Evolutionary conservation across 2,888 invertebrate genomes (phyloP), one percentile per base, ranked within the genome.

Genomic region (Torymus tubicola): DNA sequence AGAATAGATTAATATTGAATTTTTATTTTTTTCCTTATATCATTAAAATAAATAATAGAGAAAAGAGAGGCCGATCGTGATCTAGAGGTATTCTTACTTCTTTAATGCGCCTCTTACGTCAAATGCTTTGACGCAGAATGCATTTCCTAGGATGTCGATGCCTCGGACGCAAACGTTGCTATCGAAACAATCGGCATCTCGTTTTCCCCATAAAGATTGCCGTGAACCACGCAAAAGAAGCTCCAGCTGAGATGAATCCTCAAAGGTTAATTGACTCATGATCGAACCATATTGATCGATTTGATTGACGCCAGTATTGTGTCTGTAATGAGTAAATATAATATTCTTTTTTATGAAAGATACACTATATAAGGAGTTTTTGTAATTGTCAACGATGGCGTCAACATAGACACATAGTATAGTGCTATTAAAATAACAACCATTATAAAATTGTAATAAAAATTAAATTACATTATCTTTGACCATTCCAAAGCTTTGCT

Each of bases 271-370:
- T 18, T 92, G 92, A 0, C 95, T 95, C 82, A 93, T 92, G 18
- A 94, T 86, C 0, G 92, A 91, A 4, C 95, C 95, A 90, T 93
- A 95, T 86, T 95, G 95, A 82, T 93, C 91, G 89, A 93, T 94
- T 69, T 94, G 93, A 2, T 90, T 90, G 63, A 91, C 89, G 1
- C 90, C 89, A 74, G 90, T 88, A 84, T 90, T 89, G 63, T 88
- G 89, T 82, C 93, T 93, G 55, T 1, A n/a, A 16, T 42, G 58
- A 21, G 65, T 18, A 64, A 14, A 21, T 52, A 18, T 13, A 65
- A 63, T 55, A 77, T 8, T 1, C 2, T 21, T 16, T 60, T 67
- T 18, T 42, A 24, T n/a, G 11, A 60, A 63, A 65, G 13, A 21
- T 68, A 55, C 0, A 21, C 13, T 24, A 2, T 24, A 2, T 55